Evolutionary conservation across 92 coral and sea anemone genomes (phyloP).

Genomic region (Phenganax subtilis): DNA sequence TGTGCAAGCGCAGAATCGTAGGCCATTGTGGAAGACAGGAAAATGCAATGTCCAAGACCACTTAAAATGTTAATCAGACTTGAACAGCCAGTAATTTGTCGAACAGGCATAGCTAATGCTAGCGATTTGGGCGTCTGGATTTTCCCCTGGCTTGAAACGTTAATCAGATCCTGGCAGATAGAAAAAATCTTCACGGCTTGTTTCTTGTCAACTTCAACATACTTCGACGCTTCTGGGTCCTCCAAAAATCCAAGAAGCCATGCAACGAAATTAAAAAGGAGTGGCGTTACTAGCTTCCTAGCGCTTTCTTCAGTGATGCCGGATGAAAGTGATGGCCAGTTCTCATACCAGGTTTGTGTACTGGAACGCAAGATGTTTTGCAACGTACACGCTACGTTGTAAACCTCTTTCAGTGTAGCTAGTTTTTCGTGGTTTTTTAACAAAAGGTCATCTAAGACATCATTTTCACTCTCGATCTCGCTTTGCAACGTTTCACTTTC

Average conservation of each 20-base stretch:
- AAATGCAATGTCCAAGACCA: slow-evolving; percentile 43
- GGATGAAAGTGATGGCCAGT: slow-evolving; percentile 7
- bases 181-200: slow-evolving; percentile 38
- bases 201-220: slow-evolving; percentile 27
- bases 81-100: slow-evolving; percentile 47
- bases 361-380: neutral
- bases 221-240: slow-evolving; percentile 37
- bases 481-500: slow-evolving; percentile 17
- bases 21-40: too few species aligned
- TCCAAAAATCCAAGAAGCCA: slow-evolving; percentile 45
- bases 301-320: slow-evolving; percentile 34
- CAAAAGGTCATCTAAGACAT: slow-evolving; percentile 4
- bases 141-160: slow-evolving; percentile 22
- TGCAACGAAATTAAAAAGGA: slow-evolving; percentile 43
- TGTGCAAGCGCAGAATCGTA: too few species aligned
- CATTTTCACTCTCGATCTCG: slow-evolving; percentile 20
- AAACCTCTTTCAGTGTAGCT: slow-evolving; percentile 41
- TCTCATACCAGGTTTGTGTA: slow-evolving; percentile 14
- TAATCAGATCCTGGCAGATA: slow-evolving; percentile 43
- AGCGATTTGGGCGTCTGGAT: slow-evolving; percentile 42
- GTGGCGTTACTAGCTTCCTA: slow-evolving; percentile 46
- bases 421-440: slow-evolving; percentile 4
- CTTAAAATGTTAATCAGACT: slow-evolving; percentile 37
- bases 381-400: slow-evolving; percentile 32
- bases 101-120: slow-evolving; percentile 43